These are phyloP conservation scores for Drosophila leontia DNA, from an alignment of 1,140 invertebrate species.

Conservation along the genomic window DNA sequence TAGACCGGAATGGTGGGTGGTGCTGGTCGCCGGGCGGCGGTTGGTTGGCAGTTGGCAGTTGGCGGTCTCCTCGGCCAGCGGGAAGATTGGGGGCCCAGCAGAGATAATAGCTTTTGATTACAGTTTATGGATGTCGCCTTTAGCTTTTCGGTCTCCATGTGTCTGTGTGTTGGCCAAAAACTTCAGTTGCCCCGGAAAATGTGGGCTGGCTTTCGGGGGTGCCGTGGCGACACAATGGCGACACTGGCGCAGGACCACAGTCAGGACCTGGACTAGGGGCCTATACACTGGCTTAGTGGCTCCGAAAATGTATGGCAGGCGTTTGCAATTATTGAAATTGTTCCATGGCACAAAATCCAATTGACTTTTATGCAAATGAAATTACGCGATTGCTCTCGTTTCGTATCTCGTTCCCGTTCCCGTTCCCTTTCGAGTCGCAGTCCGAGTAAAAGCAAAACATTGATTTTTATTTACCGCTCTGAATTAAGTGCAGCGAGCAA, in stretches of 20 bases:
- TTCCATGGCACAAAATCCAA: constrained; percentile 72
- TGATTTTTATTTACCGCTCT: constrained; percentile 79
- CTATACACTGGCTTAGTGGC: constrained; percentile 40
- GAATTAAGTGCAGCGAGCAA: constrained; percentile 68
- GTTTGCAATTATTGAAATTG: constrained; percentile 74
- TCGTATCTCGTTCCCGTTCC: constrained; percentile 24
- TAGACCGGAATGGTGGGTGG: constrained; percentile 59
- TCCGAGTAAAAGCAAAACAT: constrained; percentile 70
- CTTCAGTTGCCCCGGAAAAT: constrained; percentile 37
- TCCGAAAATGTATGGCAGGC: constrained; percentile 50
- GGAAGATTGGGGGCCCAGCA: constrained; percentile 44
- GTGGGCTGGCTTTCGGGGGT: constrained; percentile 38
- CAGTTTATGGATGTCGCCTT: constrained; percentile 82
- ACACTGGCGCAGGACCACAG: constrained; percentile 21
- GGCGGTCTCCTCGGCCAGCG: not conserved
- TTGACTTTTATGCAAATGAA: constrained; percentile 83
- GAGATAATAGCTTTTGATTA: constrained; percentile 84
- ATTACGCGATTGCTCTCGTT: constrained; percentile 69
- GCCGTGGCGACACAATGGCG: constrained; percentile 73
- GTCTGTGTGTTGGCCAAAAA: constrained; percentile 45
- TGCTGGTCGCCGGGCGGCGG: constrained; percentile 2
- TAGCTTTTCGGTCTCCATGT: constrained; percentile 54
- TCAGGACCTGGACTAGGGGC: constrained; percentile 12
- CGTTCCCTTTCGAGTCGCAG: constrained; percentile 20
- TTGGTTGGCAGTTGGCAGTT: constrained; percentile 2